These are phyloP conservation scores for Drosophila pallidifrons DNA, from an alignment of 1,140 invertebrate genomes.

Conservation along the genomic window DNA sequence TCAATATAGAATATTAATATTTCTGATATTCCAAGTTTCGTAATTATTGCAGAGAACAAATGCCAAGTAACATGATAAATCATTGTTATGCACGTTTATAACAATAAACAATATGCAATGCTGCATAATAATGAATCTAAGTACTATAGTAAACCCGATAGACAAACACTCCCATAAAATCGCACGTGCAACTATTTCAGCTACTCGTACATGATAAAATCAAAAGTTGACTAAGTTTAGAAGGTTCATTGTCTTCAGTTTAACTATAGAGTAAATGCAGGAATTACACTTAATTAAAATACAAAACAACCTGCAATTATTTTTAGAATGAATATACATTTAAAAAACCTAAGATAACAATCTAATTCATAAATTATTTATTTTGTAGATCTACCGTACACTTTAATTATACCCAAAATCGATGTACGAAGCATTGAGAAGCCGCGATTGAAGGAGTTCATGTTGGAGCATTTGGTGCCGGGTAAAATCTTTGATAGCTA, in stretches of 20 bases:
- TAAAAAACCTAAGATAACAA: not conserved
- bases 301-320: not conserved
- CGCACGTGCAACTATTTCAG: constrained; percentile 19
- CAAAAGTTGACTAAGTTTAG: not conserved
- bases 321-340: not conserved
- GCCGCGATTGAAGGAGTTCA: constrained; percentile 86
- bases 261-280: not conserved
- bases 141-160: constrained; percentile 3
- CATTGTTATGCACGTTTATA: no score
- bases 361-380: constrained; percentile 17
- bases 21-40: not conserved
- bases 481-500: constrained; percentile 86
- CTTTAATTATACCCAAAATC: constrained; percentile 87
- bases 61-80: not conserved
- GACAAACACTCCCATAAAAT: constrained; percentile 14
- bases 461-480: constrained; percentile 87
- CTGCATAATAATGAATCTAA: constrained; percentile 15
- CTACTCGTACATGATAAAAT: not conserved
- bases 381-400: constrained; percentile 87
- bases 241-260: constrained; percentile 14
- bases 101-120: no score
- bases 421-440: constrained; percentile 85
- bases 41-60: constrained; percentile 10
- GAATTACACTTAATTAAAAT: not conserved
- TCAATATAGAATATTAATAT: constrained; percentile 5